Base-by-base conservation (phyloP, 2,797 vertebrate species). In the Anabacerthia variegaticeps region DNA sequence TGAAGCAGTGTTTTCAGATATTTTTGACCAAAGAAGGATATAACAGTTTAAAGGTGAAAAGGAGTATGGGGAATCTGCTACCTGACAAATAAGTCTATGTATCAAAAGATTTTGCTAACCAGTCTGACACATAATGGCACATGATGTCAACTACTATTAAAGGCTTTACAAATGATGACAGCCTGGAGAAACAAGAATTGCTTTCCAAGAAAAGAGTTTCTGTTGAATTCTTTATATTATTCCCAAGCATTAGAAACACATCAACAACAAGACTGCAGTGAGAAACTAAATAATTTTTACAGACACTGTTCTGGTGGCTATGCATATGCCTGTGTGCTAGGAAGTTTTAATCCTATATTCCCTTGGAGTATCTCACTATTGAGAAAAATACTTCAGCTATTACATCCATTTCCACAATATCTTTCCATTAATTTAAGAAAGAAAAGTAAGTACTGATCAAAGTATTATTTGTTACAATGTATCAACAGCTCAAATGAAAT, bases 131-230 rank as follows among this genome's bases (percentile, higher is more conserved):
- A 92, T 94, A 97, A 93, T 97, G 96, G 73, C 88, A 96, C 49
- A 76, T 94, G 85, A 95, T 97, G 94, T 98, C 97, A 97, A 83
- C 91, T 97, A 96, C 89, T 85, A 85, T 98, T 98, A 97, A 97
- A 96, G 92, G 78, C 80, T 96, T 97, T 95, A 90, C 74, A 95
- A 97, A 97, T 78, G 56, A 96, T 97, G 97, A 96, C 96, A 98
- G 92, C 76, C 63, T 62, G 55, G 71, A 96, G 95, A 96, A 97
- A 91, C 76, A 96, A 92, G 85, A 76, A 86, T 79, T 97, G 92
- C 95, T 97, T 97, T 95, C 71, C 56, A 96, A 96, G 84, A 94
- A 96, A 16, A 88, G 37, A 78, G n/a, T 78, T 96, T 97, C 89
- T 59, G 36, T 75, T 92, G 81, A 92, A 77, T 96, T 95, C 72